Evolutionary conservation across 2,113 vertebrate species (phyloP).

Genomic region (Gila orcuttii): DNA sequence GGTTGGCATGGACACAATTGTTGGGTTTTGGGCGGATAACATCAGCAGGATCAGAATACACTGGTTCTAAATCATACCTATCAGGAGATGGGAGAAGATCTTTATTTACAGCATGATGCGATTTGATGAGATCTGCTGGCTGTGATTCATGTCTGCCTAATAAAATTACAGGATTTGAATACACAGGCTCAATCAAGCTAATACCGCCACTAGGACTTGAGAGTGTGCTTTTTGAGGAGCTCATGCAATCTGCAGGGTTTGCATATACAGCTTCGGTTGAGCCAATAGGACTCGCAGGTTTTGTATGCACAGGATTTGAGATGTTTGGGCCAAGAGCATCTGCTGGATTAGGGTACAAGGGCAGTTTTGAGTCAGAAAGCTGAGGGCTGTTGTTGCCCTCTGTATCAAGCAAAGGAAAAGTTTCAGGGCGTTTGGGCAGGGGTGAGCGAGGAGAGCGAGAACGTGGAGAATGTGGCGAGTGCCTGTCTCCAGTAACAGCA

Average conservation of each 20-base stretch:
- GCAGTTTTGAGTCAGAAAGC: not conserved
- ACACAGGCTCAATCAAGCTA: constrained; percentile 46
- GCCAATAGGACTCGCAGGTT: not conserved
- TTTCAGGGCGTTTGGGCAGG: constrained; percentile 63
- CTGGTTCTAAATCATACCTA: constrained; percentile 65
- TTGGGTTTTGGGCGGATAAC: constrained; percentile 57
- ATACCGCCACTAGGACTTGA: not conserved
- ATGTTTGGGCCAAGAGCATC: not conserved
- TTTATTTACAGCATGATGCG: constrained; percentile 12
- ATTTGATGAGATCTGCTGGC: constrained; percentile 75
- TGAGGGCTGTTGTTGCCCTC: constrained; percentile 3
- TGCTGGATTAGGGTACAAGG: not conserved
- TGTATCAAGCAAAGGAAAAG: constrained; percentile 53
- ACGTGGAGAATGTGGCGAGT: constrained; percentile 50
- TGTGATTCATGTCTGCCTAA: constrained; percentile 34
- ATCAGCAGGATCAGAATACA: constrained; percentile 84
- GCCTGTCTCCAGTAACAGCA: constrained; percentile 59
- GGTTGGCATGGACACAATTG: constrained; percentile 59
- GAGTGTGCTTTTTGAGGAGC: constrained; percentile 14
- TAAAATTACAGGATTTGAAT: constrained; percentile 29
- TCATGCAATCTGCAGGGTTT: not conserved
- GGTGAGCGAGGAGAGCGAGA: constrained; percentile 73
- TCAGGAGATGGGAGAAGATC: constrained; percentile 45
- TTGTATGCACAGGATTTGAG: constrained; percentile 5
- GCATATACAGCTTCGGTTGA: constrained; percentile 15